Base-by-base conservation (phyloP, 2,888 invertebrate genomes). In the Coelinius sp. region DNA sequence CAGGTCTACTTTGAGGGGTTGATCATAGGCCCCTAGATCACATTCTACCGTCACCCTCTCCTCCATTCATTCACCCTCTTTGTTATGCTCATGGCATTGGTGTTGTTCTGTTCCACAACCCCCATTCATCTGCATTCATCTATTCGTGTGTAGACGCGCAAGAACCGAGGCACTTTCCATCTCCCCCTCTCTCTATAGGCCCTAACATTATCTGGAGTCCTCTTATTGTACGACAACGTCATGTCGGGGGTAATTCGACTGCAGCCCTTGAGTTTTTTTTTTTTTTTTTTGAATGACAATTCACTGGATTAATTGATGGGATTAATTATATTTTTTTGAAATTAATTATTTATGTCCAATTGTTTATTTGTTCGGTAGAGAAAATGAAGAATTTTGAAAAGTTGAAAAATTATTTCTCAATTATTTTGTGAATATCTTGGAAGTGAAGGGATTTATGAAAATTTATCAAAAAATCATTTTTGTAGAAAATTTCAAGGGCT, bases 211-310 rank as follows among this genome's bases (percentile, higher is more conserved):
- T 77, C 75, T 66, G 49, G 64, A 73, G 69, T 70, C 35, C 73
- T 79, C 72, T 73, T 73, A 77, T 80, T 78, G 76, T 77, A 74
- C 72, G 76, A 75, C 75, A 73, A 73, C 76, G 79, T 80, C 79
- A 79, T 77, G 75, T 75, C 74, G 70, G 73, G 76, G 75, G 78
- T 79, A 79, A 81, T 80, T 79, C 77, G 73, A 76, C 77, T 73
- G 75, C 73, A 76, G 73, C 76, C 73, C 70, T 75, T 74, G 69
- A 66, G 71, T 69, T 73, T 74, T 75, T 77, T 73, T 71, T 44
- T 59, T 24, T 31, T 53, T 52, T n/a, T n/a, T n/a, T n/a, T n/a
- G n/a, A n/a, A 62, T 22, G 14, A 20, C 52, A 52, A 20, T 68
- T 35, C 14, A 35, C 24, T 53, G 52, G 59, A 14, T 31, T 8